Conservation (phyloP, 1,140 invertebrate genomes). For the Euborellia annulipes region DNA sequence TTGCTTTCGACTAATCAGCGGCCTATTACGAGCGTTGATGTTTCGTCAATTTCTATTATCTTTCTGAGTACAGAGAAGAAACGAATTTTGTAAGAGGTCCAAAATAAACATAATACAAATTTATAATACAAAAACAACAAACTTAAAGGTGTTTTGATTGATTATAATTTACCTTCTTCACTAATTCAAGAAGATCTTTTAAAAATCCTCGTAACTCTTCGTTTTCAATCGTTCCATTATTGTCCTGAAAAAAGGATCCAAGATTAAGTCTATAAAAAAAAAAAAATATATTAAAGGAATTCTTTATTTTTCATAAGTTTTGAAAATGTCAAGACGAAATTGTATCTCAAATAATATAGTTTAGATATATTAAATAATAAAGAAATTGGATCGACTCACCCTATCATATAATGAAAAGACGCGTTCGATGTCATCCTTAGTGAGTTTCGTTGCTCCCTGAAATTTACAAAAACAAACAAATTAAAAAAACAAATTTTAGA, state of each 20-base stretch:
- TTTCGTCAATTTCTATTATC: too few relatives aligned
- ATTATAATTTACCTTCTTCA: slow-evolving; percentile 73
- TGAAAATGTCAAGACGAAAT: background rate
- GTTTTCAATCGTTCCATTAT: slow-evolving; percentile 85
- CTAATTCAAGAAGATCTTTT: slow-evolving; percentile 80
- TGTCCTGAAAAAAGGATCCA: slow-evolving; percentile 49
- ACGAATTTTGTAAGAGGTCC: too few relatives aligned
- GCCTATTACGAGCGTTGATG: too few relatives aligned
- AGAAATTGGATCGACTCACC: slow-evolving; percentile 38
- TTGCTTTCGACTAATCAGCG: too few relatives aligned
- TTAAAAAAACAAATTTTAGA: background rate
- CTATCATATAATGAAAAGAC: slow-evolving; percentile 83
- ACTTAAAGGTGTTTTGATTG: too few relatives aligned
- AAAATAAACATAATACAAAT: too few relatives aligned
- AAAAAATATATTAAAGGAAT: background rate
- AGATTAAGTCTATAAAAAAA: slow-evolving; percentile 1
- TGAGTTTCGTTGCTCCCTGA: slow-evolving; percentile 74
- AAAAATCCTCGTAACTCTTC: slow-evolving; percentile 83
- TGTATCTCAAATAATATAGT: background rate
- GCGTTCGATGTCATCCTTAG: slow-evolving; percentile 78
- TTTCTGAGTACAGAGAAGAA: too few relatives aligned
- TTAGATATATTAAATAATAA: background rate
- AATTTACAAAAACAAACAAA: slow-evolving; percentile 19
- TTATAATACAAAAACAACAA: too few relatives aligned
- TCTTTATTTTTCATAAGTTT: background rate